Conservation (phyloP, 2,797 vertebrate genomes). For the Clarias platycephalus region DNA sequence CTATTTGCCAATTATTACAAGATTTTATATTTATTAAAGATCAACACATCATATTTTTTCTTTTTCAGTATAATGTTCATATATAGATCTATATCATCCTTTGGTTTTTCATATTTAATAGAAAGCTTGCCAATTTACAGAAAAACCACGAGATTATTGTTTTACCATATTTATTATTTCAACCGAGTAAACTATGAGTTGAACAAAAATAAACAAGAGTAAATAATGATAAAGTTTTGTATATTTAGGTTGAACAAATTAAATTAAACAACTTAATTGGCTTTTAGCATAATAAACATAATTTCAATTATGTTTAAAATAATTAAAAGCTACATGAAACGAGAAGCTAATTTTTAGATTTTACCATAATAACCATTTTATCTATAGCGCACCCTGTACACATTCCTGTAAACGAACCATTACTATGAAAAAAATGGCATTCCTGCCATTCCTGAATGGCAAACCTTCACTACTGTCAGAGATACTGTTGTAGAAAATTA, state of each 20-base stretch:
- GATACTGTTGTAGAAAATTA: background rate
- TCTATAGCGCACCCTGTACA: background rate
- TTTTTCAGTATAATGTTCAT: background rate
- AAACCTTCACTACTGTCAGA: background rate
- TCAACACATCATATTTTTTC: background rate
- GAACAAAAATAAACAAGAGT: too few species aligned
- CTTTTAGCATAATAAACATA: too few species aligned
- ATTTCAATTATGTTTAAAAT: too few species aligned
- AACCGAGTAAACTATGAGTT: too few species aligned
- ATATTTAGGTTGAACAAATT: too few species aligned
- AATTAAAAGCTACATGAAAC: too few species aligned
- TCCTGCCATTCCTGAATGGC: too few species aligned
- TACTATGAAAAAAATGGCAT: background rate
- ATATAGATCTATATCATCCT: background rate
- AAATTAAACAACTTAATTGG: too few species aligned
- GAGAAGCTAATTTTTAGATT: too few species aligned
- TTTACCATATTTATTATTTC: too few species aligned
- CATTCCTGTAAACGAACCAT: background rate
- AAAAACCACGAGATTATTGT: background rate
- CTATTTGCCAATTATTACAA: too few species aligned
- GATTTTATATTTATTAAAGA: background rate
- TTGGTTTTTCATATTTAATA: background rate
- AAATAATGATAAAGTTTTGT: too few species aligned
- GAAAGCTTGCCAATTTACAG: background rate
- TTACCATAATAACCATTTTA: background rate